Base-by-base conservation (phyloP, 2,888 invertebrate species). In the Graphium colonna region DNA sequence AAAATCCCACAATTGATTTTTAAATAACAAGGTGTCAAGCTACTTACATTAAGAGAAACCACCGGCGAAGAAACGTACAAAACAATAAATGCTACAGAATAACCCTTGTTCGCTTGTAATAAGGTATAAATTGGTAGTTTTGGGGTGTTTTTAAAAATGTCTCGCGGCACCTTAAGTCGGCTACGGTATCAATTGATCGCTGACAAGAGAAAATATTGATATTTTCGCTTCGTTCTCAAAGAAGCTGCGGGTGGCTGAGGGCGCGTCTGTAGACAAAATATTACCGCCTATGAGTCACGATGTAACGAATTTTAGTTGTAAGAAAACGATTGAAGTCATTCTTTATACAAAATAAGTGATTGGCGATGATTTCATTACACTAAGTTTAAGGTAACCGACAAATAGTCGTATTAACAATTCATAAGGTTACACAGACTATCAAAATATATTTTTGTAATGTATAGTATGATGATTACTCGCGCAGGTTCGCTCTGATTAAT, bases 31-130 rank as follows among this genome's bases (percentile, higher is more conserved):
- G 75, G 79, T 85, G 82, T 81, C 78, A 79, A 75, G 66, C 73
- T 79, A 78, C 75, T 73, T 73, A 75, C 77, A 78, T 80, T 80
- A 79, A 75, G 71, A 72, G 68, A 68, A 71, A 73, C 81, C 81
- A 72, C 77, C 77, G 68, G 67, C 71, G 75, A 67, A 51, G 70
- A 63, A 60, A 50, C 16, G 41, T 39, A 53, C 28, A 41, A 42
- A 40, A 2, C 16, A 12, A 9, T 0, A 12, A 49, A 31, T 31
- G 12, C 39, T n/a, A 18, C 13, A 39, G 26, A 46, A 8, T 17
- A 1, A 13, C 51, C 50, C 61, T 55, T 75, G 71, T 54, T 1
- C 0, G 1, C 0, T 15, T 7, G 1, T 0, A 1, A 58, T 65
- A 71, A 60, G 57, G 49, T 49, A 50, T 28, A 56, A 51, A 59